A percentile compares a stretch with the other conserved stretches of the same genome.
Conservation (phyloP, 2,888 invertebrate species). For the Laothoe populi region DNA sequence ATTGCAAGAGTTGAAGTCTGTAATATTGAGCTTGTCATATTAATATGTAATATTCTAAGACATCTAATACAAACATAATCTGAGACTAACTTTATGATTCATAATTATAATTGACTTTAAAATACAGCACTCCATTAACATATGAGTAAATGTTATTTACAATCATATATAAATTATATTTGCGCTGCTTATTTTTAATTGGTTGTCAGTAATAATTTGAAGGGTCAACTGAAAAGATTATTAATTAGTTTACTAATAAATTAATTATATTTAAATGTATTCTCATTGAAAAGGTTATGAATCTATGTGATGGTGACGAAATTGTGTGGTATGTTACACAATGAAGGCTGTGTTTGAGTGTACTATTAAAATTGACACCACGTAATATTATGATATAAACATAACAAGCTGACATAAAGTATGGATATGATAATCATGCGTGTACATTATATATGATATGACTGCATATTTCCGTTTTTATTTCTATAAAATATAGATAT, state of each 20-base stretch:
- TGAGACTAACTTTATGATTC: not conserved
- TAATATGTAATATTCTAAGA: too few relatives aligned
- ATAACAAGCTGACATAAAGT: not conserved
- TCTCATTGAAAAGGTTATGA: slow-evolving; percentile 25
- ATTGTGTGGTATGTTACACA: slow-evolving; percentile 29
- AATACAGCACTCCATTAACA: not conserved
- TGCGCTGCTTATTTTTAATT: slow-evolving; percentile 21
- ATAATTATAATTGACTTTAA: not conserved
- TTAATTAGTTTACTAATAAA: slow-evolving; percentile 30
- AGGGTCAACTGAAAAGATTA: not conserved
- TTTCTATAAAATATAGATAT: not conserved
- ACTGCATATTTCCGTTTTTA: not conserved
- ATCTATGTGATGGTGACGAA: slow-evolving; percentile 27
- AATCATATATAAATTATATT: not conserved
- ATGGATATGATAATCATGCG: not conserved
- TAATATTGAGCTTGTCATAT: not conserved
- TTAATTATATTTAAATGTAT: slow-evolving; percentile 35
- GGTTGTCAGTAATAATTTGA: slow-evolving; percentile 15
- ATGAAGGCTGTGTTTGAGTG: slow-evolving; percentile 25
- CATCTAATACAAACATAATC: not conserved
- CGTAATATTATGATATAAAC: not conserved
- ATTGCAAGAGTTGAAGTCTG: not conserved
- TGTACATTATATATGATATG: not conserved
- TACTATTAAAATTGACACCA: slow-evolving; percentile 12
- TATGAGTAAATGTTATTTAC: not conserved